Evolutionary conservation across 1,140 invertebrate genomes (phyloP), one percentile per base, ranked within the genome.

Genomic region (Rhyacophila brunnea): DNA sequence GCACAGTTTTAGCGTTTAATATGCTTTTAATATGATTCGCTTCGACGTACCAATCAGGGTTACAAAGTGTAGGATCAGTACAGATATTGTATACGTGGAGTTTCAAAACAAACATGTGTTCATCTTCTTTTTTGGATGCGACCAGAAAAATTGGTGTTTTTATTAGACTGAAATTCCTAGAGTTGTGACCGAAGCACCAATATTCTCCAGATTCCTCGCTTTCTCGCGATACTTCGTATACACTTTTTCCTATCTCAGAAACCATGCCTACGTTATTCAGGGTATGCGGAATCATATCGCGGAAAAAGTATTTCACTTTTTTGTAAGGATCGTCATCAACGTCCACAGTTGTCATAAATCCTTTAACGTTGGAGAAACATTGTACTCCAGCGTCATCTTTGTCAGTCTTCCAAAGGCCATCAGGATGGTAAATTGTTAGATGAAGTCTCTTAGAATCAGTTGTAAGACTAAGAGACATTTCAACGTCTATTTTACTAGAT

Each of bases 141-240:
- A 71, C 66, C 38, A 74, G 55, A 45, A 75, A 13, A 38, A 62
- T 64, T 54, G 42, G 17, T 2, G 64, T 57, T 28, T 38, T 10
- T 9, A 71, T 47, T 9, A 66, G 14, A 46, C 67, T 20, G 49
- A 71, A 71, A 49, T 67, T 45, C 3, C 58, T 62, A 2, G 64
- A 69, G 10, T 23, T 51, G 50, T 72, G 68, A 14, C 67, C 73
- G 65, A 75, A 69, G 58, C 79, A 80, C 74, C 75, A 78, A 62
- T 79, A 81, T 48, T 73, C 67, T 10, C 74, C 74, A 2, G 74
- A 67, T 10, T 67, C 68, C 9, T 74, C 70, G 19, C 66, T 68
- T 5, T 70, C 45, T 2, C 68, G 38, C 50, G 68, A 67, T 5
- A 80, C 5, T 61, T 70, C 53, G 52, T 66, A 67, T 42, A 74